phyloP scores from a whole-genome alignment of 2,113 vertebrate genomes.

The Mustela nigripes region DNA sequence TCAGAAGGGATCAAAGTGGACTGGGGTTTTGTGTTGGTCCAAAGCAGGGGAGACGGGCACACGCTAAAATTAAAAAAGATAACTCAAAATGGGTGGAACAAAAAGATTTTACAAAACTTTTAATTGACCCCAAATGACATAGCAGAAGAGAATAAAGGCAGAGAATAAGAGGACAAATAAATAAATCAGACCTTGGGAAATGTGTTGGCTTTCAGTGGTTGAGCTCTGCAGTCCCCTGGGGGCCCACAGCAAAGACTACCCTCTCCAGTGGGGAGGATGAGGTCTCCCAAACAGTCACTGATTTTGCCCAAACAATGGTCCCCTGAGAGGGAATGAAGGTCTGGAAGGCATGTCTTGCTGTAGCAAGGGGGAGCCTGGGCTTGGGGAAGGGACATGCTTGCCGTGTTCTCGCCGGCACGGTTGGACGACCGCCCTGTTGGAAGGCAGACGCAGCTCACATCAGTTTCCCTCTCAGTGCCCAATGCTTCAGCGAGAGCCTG shows the following conservation, averaged over 20 bases:
- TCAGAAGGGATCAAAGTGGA: neutral
- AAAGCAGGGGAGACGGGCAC: neutral
- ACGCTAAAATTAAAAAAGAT: neutral
- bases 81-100: neutral
- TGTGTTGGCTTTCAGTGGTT: too few relatives aligned
- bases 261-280: accelerated
- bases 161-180: neutral
- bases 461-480: neutral
- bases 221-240: neutral
- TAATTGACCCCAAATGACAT: neutral
- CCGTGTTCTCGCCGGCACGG: accelerated
- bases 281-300: neutral
- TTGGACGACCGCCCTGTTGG: accelerated
- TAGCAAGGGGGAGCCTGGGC: too few relatives aligned
- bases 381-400: accelerated
- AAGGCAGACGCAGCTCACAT: accelerated
- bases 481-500: neutral
- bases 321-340: neutral
- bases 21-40: neutral
- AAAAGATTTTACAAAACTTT: neutral
- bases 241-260: neutral
- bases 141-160: neutral
- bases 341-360: neutral
- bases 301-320: neutral
- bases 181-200: neutral